These are phyloP conservation scores for Nanorana parkeri DNA, from an alignment of 2,113 vertebrate species.

Conservation along the genomic window DNA sequence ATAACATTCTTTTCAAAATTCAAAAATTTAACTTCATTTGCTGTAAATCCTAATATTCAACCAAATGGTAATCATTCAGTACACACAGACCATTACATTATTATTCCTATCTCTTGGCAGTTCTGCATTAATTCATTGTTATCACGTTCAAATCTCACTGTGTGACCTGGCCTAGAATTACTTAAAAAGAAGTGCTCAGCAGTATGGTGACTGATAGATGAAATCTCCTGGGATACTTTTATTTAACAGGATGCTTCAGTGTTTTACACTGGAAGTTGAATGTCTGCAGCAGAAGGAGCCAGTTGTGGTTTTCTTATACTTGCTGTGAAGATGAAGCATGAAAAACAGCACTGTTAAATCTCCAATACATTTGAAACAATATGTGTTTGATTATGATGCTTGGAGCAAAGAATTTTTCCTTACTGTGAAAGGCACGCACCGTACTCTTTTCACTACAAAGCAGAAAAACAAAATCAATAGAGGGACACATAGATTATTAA, in stretches of 20 bases:
- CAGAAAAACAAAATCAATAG: conserved; percentile 34
- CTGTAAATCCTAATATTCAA: background rate
- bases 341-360: conserved; percentile 30
- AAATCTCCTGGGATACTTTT: conserved; percentile 33
- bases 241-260: conserved; percentile 34
- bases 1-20: no score
- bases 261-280: conserved; percentile 19
- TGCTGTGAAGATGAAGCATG: conserved; percentile 40
- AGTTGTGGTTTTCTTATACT: conserved; percentile 22
- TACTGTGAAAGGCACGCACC: conserved; percentile 11
- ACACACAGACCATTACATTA: conserved; percentile 19
- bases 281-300: conserved; percentile 24
- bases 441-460: conserved; percentile 19
- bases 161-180: conserved; percentile 33
- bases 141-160: conserved; percentile 31
- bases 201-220: conserved; percentile 31
- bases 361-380: conserved; percentile 40
- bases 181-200: conserved; percentile 17
- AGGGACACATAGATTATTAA: conserved; percentile 14
- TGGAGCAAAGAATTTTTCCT: conserved; percentile 14
- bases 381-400: conserved; percentile 40
- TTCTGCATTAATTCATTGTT: conserved; percentile 44
- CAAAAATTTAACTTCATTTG: background rate
- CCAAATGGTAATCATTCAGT: background rate
- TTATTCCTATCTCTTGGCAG: conserved; percentile 1